A percentile compares a stretch with the other conserved stretches of the same genome.
Conservation (phyloP, 2,113 vertebrate genomes). For the Anguilla japonica region DNA sequence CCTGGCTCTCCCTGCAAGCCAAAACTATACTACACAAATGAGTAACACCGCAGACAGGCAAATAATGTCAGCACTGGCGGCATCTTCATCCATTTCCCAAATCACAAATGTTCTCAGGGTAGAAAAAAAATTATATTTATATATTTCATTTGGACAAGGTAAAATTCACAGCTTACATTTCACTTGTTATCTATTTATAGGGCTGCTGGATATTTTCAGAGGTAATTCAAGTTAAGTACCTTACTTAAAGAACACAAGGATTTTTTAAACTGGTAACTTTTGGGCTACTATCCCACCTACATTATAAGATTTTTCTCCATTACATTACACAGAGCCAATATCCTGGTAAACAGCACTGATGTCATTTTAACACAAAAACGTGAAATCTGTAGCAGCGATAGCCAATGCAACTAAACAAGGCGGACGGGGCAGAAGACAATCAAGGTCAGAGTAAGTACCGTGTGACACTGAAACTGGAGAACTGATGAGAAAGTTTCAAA, state of each 20-base stretch:
- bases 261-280: not conserved
- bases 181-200: not conserved
- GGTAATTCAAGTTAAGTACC: not conserved
- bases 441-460: not conserved
- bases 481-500: not conserved
- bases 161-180: not conserved
- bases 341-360: not conserved
- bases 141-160: not conserved
- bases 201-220: not conserved
- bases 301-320: not conserved
- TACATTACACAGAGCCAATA: not conserved
- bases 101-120: not conserved
- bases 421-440: too few relatives aligned
- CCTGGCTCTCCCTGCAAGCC: conserved; percentile 22
- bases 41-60: not conserved
- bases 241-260: not conserved
- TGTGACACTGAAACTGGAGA: not conserved
- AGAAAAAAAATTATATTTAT: not conserved
- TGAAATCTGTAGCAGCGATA: too few relatives aligned
- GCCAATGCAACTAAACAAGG: too few relatives aligned
- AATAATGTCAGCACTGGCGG: not conserved
- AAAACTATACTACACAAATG: not conserved
- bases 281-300: not conserved
- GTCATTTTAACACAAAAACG: not conserved
- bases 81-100: conserved; percentile 1